These are phyloP conservation scores for Hoplostethus atlanticus DNA, from an alignment of 2,797 vertebrate species.

Conservation along the genomic window DNA sequence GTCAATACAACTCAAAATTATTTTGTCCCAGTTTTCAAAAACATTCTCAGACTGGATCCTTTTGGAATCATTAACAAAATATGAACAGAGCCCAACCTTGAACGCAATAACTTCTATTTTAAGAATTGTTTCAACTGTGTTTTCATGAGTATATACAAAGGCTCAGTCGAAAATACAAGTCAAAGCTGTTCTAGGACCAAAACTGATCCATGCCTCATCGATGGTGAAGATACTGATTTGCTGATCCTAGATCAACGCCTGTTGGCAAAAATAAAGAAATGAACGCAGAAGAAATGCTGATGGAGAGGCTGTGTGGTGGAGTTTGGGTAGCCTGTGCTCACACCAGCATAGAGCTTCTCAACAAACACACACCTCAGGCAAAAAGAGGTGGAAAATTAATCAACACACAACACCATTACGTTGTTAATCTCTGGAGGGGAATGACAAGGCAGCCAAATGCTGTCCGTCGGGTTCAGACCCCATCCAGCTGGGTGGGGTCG, in stretches of 20 bases:
- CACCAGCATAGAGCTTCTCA: background rate
- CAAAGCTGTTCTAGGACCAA: background rate
- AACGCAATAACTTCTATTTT: conserved; percentile 2
- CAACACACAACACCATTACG: background rate
- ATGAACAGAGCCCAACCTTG: background rate
- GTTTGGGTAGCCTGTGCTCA: background rate
- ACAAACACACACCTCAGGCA: background rate
- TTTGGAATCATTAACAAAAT: background rate
- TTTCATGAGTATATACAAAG: conserved; percentile 87
- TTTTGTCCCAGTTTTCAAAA: background rate
- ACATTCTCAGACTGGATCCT: background rate
- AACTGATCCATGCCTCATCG: background rate
- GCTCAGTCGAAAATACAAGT: conserved; percentile 23
- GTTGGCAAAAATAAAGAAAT: background rate
- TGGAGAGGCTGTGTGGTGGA: background rate
- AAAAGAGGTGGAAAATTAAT: background rate
- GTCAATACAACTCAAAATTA: background rate
- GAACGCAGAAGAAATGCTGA: background rate
- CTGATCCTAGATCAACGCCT: background rate
- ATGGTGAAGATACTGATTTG: background rate
- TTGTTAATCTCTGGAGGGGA: no score
- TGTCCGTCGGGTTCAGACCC: conserved; percentile 46
- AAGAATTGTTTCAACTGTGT: conserved; percentile 13
- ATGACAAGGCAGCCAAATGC: background rate
- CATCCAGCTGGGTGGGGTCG: conserved; percentile 83